Conservation (phyloP, 92 coral and sea anemone genomes). For the Parazoanthus swiftii region DNA sequence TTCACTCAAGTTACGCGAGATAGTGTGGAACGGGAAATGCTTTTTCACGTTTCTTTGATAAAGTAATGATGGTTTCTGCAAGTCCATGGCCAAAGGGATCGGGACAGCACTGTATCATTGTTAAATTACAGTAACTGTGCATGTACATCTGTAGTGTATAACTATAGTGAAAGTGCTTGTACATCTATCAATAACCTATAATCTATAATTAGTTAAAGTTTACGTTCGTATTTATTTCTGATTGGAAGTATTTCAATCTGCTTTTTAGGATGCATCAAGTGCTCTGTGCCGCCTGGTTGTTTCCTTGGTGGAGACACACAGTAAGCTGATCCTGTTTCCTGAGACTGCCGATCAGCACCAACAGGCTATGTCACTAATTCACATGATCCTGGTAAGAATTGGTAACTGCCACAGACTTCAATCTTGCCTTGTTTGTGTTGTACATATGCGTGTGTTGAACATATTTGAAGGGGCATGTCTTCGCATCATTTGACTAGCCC, state of each 20-base stretch:
- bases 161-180: background rate
- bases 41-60: too few relatives aligned
- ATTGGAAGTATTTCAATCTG: background rate
- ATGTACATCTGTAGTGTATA: too few relatives aligned
- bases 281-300: constrained; percentile 88
- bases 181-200: background rate
- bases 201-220: background rate
- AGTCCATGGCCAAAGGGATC: too few relatives aligned
- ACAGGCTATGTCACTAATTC: constrained; percentile 62
- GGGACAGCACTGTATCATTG: too few relatives aligned
- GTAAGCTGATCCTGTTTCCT: constrained; percentile 68
- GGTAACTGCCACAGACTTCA: too few relatives aligned
- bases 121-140: too few relatives aligned
- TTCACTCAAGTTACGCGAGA: too few relatives aligned
- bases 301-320: constrained; percentile 83
- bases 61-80: too few relatives aligned
- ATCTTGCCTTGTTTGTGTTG: background rate
- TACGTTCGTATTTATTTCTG: too few relatives aligned
- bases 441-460: background rate
- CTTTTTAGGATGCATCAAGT: constrained; percentile 77
- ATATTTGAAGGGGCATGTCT: too few relatives aligned
- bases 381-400: constrained; percentile 72
- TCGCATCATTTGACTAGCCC: too few relatives aligned
- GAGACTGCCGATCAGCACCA: constrained; percentile 72
- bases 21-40: too few relatives aligned